Percentiles rank a stretch among this genome's conserved stretches.
These are phyloP conservation scores for Neotoma lepida DNA, from an alignment of 2,113 vertebrate genomes.

Conservation along the genomic window DNA sequence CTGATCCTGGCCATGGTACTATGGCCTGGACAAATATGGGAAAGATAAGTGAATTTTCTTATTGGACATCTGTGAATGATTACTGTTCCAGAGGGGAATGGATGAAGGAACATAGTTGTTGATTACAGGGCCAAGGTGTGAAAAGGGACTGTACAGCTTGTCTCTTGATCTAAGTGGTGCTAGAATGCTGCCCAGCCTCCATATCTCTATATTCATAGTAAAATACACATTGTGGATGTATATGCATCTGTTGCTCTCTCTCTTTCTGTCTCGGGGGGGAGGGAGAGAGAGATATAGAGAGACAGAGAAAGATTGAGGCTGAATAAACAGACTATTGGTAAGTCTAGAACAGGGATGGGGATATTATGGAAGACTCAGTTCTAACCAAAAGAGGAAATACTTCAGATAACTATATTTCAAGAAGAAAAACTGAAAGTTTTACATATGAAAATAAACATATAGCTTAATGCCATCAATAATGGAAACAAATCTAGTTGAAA, in stretches of 20 bases:
- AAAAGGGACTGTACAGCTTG: neutral
- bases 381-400: neutral
- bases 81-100: neutral
- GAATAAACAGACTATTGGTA: neutral
- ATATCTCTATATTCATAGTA: neutral
- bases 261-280: neutral
- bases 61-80: neutral
- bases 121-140: neutral
- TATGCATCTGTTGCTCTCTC: neutral
- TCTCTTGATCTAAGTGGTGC: neutral
- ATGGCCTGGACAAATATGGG: neutral
- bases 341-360: neutral
- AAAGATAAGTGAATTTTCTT: neutral
- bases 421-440: neutral
- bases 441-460: neutral
- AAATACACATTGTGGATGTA: neutral
- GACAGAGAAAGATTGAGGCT: neutral
- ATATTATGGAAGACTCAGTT: neutral
- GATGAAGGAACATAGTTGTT: neutral
- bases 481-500: neutral
- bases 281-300: neutral
- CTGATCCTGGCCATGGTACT: neutral
- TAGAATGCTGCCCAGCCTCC: neutral
- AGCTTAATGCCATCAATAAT: neutral
- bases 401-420: neutral